A percentile compares a stretch with the other conserved stretches of the same genome.
phyloP scores from a whole-genome alignment of 2,113 vertebrate genomes.

The Mormoops blainvillei region DNA sequence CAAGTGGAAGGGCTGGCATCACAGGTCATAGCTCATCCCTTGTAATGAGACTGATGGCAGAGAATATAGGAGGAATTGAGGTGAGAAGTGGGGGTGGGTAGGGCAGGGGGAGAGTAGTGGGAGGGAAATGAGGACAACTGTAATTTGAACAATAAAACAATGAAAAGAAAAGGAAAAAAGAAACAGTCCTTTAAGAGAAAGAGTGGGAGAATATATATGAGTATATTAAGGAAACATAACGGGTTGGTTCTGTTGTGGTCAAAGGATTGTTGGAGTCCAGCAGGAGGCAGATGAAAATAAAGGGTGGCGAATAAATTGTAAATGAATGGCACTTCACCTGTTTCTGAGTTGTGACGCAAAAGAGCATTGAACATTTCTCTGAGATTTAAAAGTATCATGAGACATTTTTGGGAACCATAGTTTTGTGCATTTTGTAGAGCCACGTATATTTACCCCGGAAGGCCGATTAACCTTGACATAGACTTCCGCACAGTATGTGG shows the following conservation, averaged over 20 bases:
- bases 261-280: background rate
- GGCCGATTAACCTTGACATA: constrained; percentile 47
- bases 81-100: no score
- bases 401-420: constrained; percentile 32
- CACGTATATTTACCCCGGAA: background rate
- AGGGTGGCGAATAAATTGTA: background rate
- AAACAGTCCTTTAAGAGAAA: background rate
- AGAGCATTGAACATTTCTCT: background rate
- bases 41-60: background rate
- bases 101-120: no score
- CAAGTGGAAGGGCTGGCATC: background rate
- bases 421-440: background rate
- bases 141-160: no score
- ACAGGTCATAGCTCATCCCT: background rate
- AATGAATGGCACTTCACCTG: background rate
- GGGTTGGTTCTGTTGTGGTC: background rate
- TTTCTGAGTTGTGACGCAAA: constrained; percentile 12
- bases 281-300: background rate
- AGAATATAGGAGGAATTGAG: background rate
- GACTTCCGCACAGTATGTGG: constrained; percentile 47
- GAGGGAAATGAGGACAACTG: no score
- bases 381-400: constrained; percentile 33
- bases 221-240: background rate
- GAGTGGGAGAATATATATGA: background rate
- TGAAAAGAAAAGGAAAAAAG: no score